Evolutionary conservation across 2,888 invertebrate species (phyloP).

Genomic region (Syrista parreyssii): DNA sequence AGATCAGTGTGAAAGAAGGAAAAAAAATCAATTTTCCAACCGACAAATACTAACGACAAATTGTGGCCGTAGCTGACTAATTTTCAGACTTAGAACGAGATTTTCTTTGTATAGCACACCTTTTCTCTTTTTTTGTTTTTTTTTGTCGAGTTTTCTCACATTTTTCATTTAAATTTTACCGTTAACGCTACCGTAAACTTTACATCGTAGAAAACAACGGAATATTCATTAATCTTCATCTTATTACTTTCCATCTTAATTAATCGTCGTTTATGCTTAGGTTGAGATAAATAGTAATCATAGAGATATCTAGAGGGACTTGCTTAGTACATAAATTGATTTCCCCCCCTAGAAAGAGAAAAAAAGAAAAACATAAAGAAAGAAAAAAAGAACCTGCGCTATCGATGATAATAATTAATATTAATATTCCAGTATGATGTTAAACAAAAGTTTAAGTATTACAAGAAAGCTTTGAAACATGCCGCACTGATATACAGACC

Average conservation of each 20-base stretch:
- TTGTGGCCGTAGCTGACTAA: not conserved
- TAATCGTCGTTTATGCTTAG: not conserved
- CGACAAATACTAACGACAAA: not conserved
- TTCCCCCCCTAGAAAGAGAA: not conserved
- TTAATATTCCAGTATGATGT: not conserved
- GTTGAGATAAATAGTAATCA: conserved; percentile 44
- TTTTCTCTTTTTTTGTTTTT: not conserved
- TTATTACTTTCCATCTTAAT: not conserved
- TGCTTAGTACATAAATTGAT: not conserved
- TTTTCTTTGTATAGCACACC: not conserved
- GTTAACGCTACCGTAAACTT: conserved; percentile 61
- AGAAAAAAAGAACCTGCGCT: not conserved
- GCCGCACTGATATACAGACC: not conserved
- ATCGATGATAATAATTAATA: not conserved
- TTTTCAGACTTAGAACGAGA: not conserved
- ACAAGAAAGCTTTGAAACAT: not conserved
- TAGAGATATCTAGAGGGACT: not conserved
- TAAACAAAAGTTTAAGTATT: not conserved
- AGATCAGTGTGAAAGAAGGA: not conserved
- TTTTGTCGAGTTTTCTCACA: conserved; percentile 10
- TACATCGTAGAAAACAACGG: conserved; percentile 57
- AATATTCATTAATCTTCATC: conserved; percentile 25
- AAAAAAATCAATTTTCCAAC: not conserved
- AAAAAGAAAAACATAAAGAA: not conserved
- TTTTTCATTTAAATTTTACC: conserved; percentile 8